Conservation (phyloP, 2,113 vertebrate species). For the Malaclemys terrapin region DNA sequence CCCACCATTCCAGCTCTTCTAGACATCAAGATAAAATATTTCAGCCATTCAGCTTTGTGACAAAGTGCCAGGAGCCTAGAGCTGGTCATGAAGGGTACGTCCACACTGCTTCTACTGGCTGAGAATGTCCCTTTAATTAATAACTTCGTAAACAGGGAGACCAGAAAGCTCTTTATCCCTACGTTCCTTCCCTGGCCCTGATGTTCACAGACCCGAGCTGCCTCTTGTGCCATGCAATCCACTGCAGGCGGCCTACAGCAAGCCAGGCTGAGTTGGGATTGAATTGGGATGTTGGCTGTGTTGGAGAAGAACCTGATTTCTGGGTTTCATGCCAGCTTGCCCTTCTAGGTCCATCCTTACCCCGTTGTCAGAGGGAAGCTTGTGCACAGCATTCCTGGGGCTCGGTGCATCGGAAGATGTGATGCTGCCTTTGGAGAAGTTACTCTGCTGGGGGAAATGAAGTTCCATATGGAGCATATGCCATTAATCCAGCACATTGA, state of each 20-base stretch:
- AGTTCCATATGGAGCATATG: slow-evolving; percentile 56
- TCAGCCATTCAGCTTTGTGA: not conserved
- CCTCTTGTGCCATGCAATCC: not conserved
- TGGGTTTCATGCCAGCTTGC: not conserved
- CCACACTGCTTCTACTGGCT: not conserved
- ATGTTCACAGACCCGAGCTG: accelerated
- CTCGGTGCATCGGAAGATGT: not conserved
- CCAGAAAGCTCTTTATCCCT: not conserved
- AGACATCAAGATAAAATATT: not conserved
- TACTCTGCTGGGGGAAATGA: not conserved
- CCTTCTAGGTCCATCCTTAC: not conserved
- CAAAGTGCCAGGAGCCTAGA: not conserved
- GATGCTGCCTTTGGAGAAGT: slow-evolving; percentile 3
- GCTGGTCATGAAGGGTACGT: not conserved
- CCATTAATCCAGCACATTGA: slow-evolving; percentile 2
- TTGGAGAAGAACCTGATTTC: not conserved
- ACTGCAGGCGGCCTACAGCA: too few relatives aligned
- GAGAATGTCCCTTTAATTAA: accelerated
- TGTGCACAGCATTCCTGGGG: not conserved
- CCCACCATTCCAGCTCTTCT: not conserved
- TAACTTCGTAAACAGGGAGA: too few relatives aligned
- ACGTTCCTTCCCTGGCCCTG: not conserved
- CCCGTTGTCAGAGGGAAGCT: not conserved
- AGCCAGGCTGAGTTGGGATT: accelerated
- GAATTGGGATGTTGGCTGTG: not conserved